Conservation (phyloP, 2,888 invertebrate species). For the Metalampra italica region DNA sequence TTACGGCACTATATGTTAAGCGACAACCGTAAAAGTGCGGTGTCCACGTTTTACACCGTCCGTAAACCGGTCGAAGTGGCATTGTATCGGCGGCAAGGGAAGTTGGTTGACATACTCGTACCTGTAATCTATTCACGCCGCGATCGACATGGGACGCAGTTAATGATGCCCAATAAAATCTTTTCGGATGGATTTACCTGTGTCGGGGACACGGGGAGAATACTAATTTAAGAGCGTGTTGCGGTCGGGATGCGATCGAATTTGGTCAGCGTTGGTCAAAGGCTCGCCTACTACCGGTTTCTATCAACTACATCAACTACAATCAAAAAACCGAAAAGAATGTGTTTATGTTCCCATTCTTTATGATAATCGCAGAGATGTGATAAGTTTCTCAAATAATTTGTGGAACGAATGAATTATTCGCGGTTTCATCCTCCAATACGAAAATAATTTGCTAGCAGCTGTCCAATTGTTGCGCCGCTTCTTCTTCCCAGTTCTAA, state of each 20-base stretch:
- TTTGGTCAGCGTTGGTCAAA: no score
- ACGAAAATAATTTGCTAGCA: no score
- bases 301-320: no score
- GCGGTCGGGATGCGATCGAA: neutral
- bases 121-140: conserved; percentile 39
- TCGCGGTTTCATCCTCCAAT: no score
- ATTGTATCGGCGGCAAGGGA: conserved; percentile 43
- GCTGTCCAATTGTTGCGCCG: no score
- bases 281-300: no score
- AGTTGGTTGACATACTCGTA: conserved; percentile 32
- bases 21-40: conserved; percentile 63
- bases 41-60: conserved; percentile 62
- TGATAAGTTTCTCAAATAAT: no score
- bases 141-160: conserved; percentile 31
- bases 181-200: conserved; percentile 27
- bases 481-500: no score
- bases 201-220: conserved; percentile 23
- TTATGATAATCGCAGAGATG: no score
- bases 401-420: no score
- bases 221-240: conserved; percentile 16
- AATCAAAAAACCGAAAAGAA: no score
- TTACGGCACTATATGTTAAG: conserved; percentile 69
- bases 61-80: conserved; percentile 53
- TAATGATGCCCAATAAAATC: conserved; percentile 39
- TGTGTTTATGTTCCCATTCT: no score